Evolutionary conservation across 2,888 invertebrate genomes (phyloP).

Genomic region (Cynaeus angustus): DNA sequence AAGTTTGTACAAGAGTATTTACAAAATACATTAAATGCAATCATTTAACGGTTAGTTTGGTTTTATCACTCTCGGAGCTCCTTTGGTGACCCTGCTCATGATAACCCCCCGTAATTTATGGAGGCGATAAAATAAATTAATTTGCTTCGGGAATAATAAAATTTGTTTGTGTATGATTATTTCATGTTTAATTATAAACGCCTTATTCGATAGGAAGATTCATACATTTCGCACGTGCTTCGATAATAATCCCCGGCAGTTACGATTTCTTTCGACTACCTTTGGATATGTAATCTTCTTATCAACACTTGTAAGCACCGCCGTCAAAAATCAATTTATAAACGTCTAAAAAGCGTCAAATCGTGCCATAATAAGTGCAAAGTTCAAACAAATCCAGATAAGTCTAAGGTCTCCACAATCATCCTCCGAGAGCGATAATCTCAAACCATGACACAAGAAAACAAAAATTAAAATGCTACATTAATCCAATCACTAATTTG

Average conservation of each 20-base stretch:
- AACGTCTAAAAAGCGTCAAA: conserved; percentile 18
- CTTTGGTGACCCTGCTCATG: conserved; percentile 57
- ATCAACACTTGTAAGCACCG: neutral
- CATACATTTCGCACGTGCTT: neutral
- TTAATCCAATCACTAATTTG: conserved; percentile 28
- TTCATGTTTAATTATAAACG: conserved; percentile 41
- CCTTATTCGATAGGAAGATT: neutral
- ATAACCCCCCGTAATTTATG: conserved; percentile 53
- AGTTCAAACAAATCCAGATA: conserved; percentile 12
- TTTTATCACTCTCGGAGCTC: conserved; percentile 52
- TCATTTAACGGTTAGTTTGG: conserved; percentile 53
- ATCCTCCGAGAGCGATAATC: conserved; percentile 12
- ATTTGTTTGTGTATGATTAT: conserved; percentile 42
- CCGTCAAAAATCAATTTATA: conserved; percentile 26
- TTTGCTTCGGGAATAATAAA: conserved; percentile 42
- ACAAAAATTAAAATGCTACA: conserved; percentile 27
- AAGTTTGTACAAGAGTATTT: conserved; percentile 55
- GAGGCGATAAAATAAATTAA: conserved; percentile 41
- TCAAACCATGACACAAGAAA: conserved; percentile 7
- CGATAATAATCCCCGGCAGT: neutral
- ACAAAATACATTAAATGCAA: conserved; percentile 52
- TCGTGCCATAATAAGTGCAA: conserved; percentile 5
- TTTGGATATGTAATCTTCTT: neutral
- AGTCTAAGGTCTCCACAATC: conserved; percentile 15
- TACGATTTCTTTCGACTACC: neutral